Percentiles rank a stretch among this genome's conserved stretches.
Conservation (phyloP, 2,888 invertebrate species). For the Heliconius charithonia region DNA sequence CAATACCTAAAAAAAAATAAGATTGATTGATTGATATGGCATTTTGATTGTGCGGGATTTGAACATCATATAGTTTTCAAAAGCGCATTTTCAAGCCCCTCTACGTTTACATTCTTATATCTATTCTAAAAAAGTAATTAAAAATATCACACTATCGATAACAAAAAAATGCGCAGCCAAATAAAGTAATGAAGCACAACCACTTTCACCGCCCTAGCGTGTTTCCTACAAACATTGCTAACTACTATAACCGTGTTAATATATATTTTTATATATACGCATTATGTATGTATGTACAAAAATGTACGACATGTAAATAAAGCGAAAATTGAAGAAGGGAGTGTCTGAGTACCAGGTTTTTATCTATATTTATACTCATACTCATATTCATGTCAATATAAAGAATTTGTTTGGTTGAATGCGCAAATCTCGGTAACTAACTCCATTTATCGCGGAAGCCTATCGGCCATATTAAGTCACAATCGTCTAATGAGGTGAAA, state of each 20-base stretch:
- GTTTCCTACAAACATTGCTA: constrained; percentile 51
- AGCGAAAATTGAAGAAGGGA: not conserved
- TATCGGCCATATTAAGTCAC: no score
- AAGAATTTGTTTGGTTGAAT: no score
- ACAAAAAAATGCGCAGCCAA: constrained; percentile 35
- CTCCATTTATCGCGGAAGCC: no score
- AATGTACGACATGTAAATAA: not conserved
- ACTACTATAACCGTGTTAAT: constrained; percentile 24
- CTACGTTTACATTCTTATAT: not conserved
- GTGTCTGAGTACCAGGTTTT: not conserved
- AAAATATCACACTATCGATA: constrained; percentile 39
- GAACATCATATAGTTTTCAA: not conserved
- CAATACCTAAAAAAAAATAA: no score
- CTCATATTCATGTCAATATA: no score
- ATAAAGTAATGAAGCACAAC: constrained; percentile 51
- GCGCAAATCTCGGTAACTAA: no score
- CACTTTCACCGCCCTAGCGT: constrained; percentile 54
- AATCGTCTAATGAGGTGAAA: no score
- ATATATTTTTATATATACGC: not conserved
- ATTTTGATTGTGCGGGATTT: no score
- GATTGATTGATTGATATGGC: no score
- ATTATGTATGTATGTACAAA: not conserved
- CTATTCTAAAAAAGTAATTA: not conserved
- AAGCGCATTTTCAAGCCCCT: not conserved
- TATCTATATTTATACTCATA: no score